phyloP scores from a whole-genome alignment of 1,140 invertebrate genomes.

The Procambarus virginalis region DNA sequence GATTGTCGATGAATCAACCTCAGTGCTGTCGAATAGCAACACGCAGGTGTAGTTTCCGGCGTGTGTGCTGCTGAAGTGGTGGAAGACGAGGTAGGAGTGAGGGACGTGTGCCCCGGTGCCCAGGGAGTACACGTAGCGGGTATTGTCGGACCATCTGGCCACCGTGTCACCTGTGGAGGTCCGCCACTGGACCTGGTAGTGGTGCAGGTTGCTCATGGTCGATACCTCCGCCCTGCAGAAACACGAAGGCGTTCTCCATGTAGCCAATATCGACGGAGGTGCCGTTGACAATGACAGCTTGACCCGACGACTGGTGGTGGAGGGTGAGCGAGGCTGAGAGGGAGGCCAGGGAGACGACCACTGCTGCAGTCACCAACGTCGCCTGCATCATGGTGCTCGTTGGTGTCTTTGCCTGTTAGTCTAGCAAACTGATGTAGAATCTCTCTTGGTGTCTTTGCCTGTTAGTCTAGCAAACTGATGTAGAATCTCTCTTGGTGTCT shows the following conservation, averaged over 20 bases:
- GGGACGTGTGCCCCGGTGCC: neutral
- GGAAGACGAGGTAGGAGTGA: constrained; percentile 8
- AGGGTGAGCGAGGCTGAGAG: neutral
- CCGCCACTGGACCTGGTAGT: constrained; percentile 1
- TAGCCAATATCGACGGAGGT: neutral
- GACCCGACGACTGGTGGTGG: neutral
- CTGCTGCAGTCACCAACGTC: neutral
- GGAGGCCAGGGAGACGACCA: neutral
- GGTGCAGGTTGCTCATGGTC: neutral
- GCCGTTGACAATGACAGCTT: neutral
- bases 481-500: too few relatives aligned
- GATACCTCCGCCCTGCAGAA: neutral
- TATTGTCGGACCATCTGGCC: constrained; percentile 3
- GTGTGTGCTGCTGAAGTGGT: neutral
- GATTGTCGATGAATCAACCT: neutral
- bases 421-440: too few relatives aligned
- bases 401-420: too few relatives aligned
- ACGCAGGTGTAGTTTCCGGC: constrained; percentile 6
- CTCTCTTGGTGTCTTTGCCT: too few relatives aligned
- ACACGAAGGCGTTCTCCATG: constrained; percentile 2
- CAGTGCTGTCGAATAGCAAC: neutral
- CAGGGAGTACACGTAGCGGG: neutral
- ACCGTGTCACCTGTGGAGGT: neutral
- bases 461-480: too few relatives aligned
- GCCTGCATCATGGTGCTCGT: neutral